These are phyloP conservation scores for Aelia acuminata DNA, from an alignment of 2,888 invertebrate genomes.

Conservation along the genomic window DNA sequence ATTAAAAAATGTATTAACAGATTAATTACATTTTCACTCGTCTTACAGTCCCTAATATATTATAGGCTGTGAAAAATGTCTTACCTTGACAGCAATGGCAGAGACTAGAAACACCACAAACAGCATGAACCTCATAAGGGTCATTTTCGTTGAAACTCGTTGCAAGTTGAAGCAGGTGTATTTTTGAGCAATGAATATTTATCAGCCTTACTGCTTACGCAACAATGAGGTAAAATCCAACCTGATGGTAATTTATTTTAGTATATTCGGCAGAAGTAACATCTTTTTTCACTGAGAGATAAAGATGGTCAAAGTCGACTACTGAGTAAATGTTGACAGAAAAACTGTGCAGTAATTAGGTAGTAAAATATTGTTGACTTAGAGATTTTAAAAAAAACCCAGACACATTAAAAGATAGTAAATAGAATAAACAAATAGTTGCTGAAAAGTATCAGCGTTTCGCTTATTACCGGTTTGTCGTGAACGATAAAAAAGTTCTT, in stretches of 20 bases:
- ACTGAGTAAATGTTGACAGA: background rate
- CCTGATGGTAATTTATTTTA: background rate
- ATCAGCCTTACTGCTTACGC: conserved; percentile 17
- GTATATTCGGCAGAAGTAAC: background rate
- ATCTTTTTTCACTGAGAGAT: background rate
- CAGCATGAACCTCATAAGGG: background rate
- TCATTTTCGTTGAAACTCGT: background rate
- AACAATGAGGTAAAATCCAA: background rate
- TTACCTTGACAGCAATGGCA: background rate
- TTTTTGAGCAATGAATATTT: background rate
- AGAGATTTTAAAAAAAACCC: background rate
- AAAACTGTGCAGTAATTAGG: background rate
- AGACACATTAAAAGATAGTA: background rate
- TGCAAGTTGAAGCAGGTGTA: background rate
- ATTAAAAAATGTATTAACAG: too few species aligned
- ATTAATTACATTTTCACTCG: too few species aligned
- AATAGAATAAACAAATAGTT: background rate
- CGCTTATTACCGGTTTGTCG: background rate
- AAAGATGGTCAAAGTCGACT: background rate
- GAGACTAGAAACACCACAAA: background rate
- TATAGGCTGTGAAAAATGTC: background rate
- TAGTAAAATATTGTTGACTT: background rate
- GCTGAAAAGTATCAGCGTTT: background rate
- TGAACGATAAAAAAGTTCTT: background rate
- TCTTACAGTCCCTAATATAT: background rate